phyloP scores from a whole-genome alignment of 2,797 vertebrate genomes.

The Chelmon rostratus region DNA sequence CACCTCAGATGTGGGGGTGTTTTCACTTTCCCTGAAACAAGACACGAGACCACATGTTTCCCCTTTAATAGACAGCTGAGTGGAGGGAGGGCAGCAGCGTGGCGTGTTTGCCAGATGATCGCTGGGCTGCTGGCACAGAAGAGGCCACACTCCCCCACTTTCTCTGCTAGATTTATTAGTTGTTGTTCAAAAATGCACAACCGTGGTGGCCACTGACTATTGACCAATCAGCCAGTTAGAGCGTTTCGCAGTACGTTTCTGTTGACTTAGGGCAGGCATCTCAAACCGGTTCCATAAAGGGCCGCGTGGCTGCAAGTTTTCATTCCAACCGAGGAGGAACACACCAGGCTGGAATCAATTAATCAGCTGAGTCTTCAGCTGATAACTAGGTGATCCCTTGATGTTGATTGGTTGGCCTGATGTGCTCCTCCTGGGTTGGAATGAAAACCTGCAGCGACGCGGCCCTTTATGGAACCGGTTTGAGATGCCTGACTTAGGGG shows the following conservation, averaged over 20 bases:
- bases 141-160: conserved; percentile 20
- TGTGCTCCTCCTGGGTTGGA: too few relatives aligned
- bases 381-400: too few relatives aligned
- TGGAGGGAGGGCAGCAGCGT: conserved; percentile 56
- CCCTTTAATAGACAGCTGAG: conserved; percentile 75
- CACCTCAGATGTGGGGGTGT: conserved; percentile 50
- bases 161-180: conserved; percentile 55
- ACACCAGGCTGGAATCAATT: too few relatives aligned
- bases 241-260: conserved; percentile 20
- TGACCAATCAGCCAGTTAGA: conserved; percentile 37
- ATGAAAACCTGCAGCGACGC: too few relatives aligned
- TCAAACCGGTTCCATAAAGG: too few relatives aligned
- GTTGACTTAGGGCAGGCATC: too few relatives aligned
- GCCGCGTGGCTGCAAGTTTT: too few relatives aligned
- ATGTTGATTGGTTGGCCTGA: too few relatives aligned
- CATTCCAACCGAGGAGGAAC: too few relatives aligned
- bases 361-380: too few relatives aligned
- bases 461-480: too few relatives aligned
- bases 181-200: conserved; percentile 26
- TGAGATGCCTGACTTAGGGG: too few relatives aligned
- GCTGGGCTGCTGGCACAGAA: conserved; percentile 17
- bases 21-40: conserved; percentile 77
- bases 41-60: conserved; percentile 74
- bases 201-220: conserved; percentile 5
- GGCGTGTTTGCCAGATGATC: conserved; percentile 65